phyloP scores from a whole-genome alignment of 2,797 vertebrate genomes.

The Coilia nasus region DNA sequence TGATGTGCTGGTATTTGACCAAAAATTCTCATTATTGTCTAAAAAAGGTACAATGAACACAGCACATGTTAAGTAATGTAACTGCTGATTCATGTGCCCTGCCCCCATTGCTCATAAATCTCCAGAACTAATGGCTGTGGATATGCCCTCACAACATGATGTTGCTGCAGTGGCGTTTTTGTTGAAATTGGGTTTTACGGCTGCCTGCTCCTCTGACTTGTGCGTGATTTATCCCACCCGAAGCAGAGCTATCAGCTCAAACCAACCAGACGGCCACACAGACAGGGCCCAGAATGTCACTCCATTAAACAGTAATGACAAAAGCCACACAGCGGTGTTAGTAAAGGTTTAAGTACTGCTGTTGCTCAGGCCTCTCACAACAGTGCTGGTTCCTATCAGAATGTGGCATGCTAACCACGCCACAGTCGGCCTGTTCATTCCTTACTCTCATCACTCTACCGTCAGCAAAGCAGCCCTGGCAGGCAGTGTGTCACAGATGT shows the following conservation, averaged over 20 bases:
- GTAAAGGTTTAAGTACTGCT: background rate
- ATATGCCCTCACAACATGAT: background rate
- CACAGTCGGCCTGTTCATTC: background rate
- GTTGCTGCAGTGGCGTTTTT: conserved; percentile 17
- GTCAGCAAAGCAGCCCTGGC: background rate
- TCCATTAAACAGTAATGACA: background rate
- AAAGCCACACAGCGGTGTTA: background rate
- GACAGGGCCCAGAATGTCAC: background rate
- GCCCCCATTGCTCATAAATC: background rate
- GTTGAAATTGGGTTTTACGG: conserved; percentile 15
- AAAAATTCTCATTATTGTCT: background rate
- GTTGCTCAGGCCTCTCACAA: background rate
- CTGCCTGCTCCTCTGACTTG: conserved; percentile 5
- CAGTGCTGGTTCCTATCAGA: background rate
- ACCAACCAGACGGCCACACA: background rate
- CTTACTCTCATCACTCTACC: background rate
- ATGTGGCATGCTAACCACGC: background rate
- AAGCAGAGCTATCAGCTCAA: conserved; percentile 1
- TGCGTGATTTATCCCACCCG: background rate
- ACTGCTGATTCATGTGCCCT: background rate
- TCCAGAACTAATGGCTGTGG: background rate
- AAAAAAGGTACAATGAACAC: background rate
- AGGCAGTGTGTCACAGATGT: background rate
- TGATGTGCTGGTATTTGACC: background rate
- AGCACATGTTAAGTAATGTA: background rate